Evolutionary conservation across 2,888 invertebrate genomes (phyloP).

Genomic region (Teinopalpus imperialis): DNA sequence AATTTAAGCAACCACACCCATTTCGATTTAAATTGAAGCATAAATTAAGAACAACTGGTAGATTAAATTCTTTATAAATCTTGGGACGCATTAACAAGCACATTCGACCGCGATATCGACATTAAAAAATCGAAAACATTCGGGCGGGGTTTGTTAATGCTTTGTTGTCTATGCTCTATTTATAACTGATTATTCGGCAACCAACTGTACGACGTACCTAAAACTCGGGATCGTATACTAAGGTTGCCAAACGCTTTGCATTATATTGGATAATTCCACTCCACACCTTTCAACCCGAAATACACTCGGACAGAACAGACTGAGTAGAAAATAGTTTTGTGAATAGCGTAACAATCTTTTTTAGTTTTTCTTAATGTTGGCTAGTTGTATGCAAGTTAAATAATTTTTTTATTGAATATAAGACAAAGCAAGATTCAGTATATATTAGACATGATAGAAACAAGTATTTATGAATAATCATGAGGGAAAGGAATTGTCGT

Average conservation of each 20-base stretch:
- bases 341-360: background rate
- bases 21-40: slow-evolving; percentile 26
- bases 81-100: slow-evolving; percentile 34
- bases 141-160: slow-evolving; percentile 49
- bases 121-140: slow-evolving; percentile 41
- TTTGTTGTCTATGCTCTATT: slow-evolving; percentile 72
- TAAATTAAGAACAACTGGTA: slow-evolving; percentile 39
- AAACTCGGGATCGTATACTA: slow-evolving; percentile 56
- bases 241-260: slow-evolving; percentile 36
- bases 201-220: slow-evolving; percentile 72
- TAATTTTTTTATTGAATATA: too few species aligned
- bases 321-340: background rate
- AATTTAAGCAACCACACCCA: slow-evolving; percentile 8
- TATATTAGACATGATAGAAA: too few species aligned
- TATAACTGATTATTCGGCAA: slow-evolving; percentile 71
- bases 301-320: slow-evolving; percentile 12
- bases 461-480: too few species aligned
- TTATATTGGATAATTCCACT: slow-evolving; percentile 20
- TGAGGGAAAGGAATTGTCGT: too few species aligned
- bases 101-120: slow-evolving; percentile 30
- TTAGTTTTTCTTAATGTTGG: too few species aligned
- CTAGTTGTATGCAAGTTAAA: too few species aligned
- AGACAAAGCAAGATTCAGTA: too few species aligned
- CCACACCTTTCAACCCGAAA: slow-evolving; percentile 12
- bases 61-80: slow-evolving; percentile 31